These are phyloP conservation scores for Synergus umbraculus DNA, from an alignment of 2,888 invertebrate genomes.

Conservation along the genomic window DNA sequence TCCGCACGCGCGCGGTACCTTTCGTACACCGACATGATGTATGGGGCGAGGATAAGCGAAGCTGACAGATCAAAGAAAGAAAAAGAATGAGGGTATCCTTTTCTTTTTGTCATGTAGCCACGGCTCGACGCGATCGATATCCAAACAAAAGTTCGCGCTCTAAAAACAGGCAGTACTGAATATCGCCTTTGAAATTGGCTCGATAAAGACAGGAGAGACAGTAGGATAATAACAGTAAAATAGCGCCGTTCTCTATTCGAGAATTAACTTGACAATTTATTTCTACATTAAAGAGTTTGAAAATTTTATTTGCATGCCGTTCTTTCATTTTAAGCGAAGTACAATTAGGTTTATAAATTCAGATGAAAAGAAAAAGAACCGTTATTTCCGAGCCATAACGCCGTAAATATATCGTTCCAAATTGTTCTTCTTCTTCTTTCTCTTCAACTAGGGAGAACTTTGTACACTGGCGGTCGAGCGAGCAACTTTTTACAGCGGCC, in stretches of 20 bases:
- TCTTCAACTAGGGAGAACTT: not conserved
- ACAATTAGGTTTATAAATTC: not conserved
- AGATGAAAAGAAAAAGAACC: not conserved
- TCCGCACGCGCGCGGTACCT: constrained; percentile 3
- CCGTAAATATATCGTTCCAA: not conserved
- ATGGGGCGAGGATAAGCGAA: not conserved
- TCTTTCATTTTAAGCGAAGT: not conserved
- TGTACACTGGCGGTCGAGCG: not conserved
- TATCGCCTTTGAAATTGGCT: constrained; percentile 5
- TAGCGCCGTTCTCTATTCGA: too few species aligned
- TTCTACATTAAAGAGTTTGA: not conserved
- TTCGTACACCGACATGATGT: not conserved
- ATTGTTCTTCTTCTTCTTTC: constrained; percentile 5
- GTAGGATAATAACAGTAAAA: too few species aligned
- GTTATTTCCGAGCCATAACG: not conserved
- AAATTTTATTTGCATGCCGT: not conserved
- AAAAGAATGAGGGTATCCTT: not conserved
- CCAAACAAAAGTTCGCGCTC: not conserved
- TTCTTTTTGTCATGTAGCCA: not conserved
- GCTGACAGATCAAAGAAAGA: constrained; percentile 15
- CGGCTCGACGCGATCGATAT: constrained; percentile 15
- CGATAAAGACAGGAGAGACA: too few species aligned
- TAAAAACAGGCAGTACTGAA: not conserved
- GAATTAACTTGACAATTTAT: too few species aligned
- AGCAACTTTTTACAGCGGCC: not conserved